Evolutionary conservation across 1,140 invertebrate genomes (phyloP).

Genomic region (Diabrotica undecimpunctata): DNA sequence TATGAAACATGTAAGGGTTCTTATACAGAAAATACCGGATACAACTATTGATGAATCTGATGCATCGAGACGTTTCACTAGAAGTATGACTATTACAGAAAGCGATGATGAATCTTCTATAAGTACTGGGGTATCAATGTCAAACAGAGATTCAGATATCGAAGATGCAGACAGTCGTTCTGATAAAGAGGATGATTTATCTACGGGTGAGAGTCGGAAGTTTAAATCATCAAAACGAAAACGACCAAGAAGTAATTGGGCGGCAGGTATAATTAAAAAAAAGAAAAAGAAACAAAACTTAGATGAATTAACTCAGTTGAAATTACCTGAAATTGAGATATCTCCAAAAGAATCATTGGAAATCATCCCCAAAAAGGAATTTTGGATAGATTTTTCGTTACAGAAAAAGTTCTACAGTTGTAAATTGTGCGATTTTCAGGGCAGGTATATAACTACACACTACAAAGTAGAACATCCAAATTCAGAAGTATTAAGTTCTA

Average conservation of each 20-base stretch:
- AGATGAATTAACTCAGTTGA: neutral
- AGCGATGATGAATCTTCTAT: slow-evolving; percentile 19
- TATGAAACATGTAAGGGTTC: slow-evolving; percentile 31
- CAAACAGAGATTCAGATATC: slow-evolving; percentile 14
- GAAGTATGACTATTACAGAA: slow-evolving; percentile 19
- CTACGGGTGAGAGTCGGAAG: neutral
- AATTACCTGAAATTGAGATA: neutral
- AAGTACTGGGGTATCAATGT: slow-evolving; percentile 15
- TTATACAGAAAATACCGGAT: slow-evolving; percentile 35
- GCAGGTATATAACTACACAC: slow-evolving; percentile 62
- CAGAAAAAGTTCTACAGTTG: slow-evolving; percentile 50
- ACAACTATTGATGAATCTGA: slow-evolving; percentile 16
- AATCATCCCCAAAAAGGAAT: slow-evolving; percentile 34
- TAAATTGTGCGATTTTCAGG: slow-evolving; percentile 56
- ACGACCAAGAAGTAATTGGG: slow-evolving; percentile 27
- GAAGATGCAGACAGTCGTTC: slow-evolving; percentile 11
- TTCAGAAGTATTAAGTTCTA: slow-evolving; percentile 61
- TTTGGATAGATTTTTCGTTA: slow-evolving; percentile 31
- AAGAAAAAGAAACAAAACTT: slow-evolving; percentile 21
- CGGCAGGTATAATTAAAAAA: slow-evolving; percentile 30
- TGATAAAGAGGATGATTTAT: slow-evolving; percentile 2
- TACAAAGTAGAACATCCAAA: slow-evolving; percentile 60
- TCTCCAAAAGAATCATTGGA: slow-evolving; percentile 20
- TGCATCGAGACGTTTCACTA: slow-evolving; percentile 20
- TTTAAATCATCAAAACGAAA: slow-evolving; percentile 22